Conservation (phyloP, 1,140 invertebrate species). For the Drosophila pseudoobscura region DNA sequence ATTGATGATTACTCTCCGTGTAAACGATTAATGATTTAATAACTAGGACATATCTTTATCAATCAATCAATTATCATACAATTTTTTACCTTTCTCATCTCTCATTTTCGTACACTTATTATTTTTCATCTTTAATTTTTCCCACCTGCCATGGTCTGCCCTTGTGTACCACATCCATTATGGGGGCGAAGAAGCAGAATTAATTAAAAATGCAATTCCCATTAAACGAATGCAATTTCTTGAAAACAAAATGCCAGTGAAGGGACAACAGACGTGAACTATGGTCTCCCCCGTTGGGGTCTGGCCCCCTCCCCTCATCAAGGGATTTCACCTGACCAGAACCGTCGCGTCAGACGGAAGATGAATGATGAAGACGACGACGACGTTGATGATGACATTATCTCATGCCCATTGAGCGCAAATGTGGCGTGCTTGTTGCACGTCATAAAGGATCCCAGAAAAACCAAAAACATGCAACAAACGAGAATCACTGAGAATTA, state of each 20-base stretch:
- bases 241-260: slow-evolving; percentile 45
- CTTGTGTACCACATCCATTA: too few relatives aligned
- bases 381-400: slow-evolving; percentile 76
- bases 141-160: not conserved
- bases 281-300: not conserved
- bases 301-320: not conserved
- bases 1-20: too few relatives aligned
- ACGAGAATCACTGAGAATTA: slow-evolving; percentile 4
- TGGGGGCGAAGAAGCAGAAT: slow-evolving; percentile 23
- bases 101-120: too few relatives aligned
- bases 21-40: too few relatives aligned
- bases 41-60: too few relatives aligned
- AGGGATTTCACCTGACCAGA: slow-evolving; percentile 38
- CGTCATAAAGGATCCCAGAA: slow-evolving; percentile 51
- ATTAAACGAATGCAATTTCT: slow-evolving; percentile 68
- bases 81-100: too few relatives aligned
- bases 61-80: too few relatives aligned
- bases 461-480: slow-evolving; percentile 30
- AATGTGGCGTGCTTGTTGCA: slow-evolving; percentile 77
- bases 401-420: slow-evolving; percentile 80
- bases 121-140: too few relatives aligned
- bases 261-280: slow-evolving; percentile 42
- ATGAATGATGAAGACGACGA: slow-evolving; percentile 43
- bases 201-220: slow-evolving; percentile 68
- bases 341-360: slow-evolving; percentile 30